phyloP scores from a whole-genome alignment of 2,888 invertebrate species.

The Drosophila ezoana region DNA sequence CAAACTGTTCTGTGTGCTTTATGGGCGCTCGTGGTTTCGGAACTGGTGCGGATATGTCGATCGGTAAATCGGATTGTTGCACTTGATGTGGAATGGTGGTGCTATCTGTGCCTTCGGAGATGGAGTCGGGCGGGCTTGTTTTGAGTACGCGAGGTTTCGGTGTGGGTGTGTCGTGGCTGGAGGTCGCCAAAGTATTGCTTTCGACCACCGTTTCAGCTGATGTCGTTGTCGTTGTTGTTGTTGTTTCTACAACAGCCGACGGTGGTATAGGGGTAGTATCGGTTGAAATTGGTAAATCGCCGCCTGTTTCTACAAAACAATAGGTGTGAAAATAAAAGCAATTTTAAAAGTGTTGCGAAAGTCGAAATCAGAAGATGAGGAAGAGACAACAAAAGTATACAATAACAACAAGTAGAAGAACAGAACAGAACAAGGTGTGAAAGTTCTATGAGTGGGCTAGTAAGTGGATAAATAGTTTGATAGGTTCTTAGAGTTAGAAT shows the following conservation, averaged over 20 bases:
- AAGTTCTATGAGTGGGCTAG: slow-evolving; percentile 35
- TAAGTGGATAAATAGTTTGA: slow-evolving; percentile 29
- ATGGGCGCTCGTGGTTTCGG: slow-evolving; percentile 83
- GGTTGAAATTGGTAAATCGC: slow-evolving; percentile 79
- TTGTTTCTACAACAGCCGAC: slow-evolving; percentile 53
- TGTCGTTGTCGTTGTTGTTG: slow-evolving; percentile 77
- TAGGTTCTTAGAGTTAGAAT: slow-evolving; percentile 50
- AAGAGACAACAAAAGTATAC: slow-evolving; percentile 59
- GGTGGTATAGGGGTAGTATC: slow-evolving; percentile 81
- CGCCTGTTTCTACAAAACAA: slow-evolving; percentile 85
- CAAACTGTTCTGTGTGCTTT: slow-evolving; percentile 74
- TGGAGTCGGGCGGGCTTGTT: slow-evolving; percentile 76
- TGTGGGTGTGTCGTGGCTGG: slow-evolving; percentile 83
- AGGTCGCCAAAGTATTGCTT: slow-evolving; percentile 54
- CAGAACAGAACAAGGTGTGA: slow-evolving; percentile 27
- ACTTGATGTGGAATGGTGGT: slow-evolving; percentile 69
- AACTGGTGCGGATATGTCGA: slow-evolving; percentile 71
- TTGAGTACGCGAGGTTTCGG: slow-evolving; percentile 86
- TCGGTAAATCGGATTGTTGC: slow-evolving; percentile 58
- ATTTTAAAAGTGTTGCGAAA: slow-evolving; percentile 82
- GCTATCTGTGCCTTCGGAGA: slow-evolving; percentile 71
- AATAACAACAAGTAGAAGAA: slow-evolving; percentile 39
- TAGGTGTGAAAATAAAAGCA: slow-evolving; percentile 83
- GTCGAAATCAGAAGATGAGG: slow-evolving; percentile 75
- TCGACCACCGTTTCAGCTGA: slow-evolving; percentile 65